These are phyloP conservation scores for Mystacornis crossleyi DNA, from an alignment of 2,113 vertebrate species.

Conservation along the genomic window DNA sequence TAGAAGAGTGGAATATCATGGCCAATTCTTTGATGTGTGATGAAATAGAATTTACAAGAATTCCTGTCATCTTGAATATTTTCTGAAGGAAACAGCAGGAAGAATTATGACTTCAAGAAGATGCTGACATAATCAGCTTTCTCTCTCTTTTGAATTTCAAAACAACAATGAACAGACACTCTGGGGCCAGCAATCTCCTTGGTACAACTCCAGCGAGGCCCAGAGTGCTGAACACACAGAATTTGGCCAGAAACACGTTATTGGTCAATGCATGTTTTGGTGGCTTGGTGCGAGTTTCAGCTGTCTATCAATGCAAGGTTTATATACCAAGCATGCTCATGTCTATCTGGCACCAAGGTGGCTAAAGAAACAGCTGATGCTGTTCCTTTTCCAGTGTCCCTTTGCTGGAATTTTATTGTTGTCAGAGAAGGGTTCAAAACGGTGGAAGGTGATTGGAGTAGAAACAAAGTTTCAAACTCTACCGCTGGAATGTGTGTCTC, in stretches of 20 bases:
- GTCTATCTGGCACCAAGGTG: not conserved
- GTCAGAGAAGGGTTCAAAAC: not conserved
- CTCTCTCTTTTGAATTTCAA: not conserved
- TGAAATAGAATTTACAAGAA: not conserved
- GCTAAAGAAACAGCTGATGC: not conserved
- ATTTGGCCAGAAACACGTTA: not conserved
- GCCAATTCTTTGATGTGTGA: not conserved
- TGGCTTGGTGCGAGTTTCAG: not conserved
- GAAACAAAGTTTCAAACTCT: not conserved
- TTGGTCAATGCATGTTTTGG: not conserved
- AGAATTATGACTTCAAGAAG: not conserved
- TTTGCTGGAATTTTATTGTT: not conserved
- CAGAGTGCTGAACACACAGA: not conserved
- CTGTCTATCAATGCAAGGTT: not conserved
- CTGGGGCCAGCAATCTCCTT: not conserved
- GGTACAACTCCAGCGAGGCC: not conserved
- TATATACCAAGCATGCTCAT: rapidly evolving
- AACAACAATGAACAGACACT: not conserved
- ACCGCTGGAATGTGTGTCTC: not conserved
- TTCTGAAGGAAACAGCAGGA: not conserved
- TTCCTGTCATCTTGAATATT: not conserved
- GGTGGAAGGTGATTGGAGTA: not conserved
- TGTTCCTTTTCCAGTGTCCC: not conserved
- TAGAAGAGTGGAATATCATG: not conserved
- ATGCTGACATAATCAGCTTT: not conserved